Conservation (phyloP, 2,888 invertebrate genomes). For the Drosophila stalkeri region DNA sequence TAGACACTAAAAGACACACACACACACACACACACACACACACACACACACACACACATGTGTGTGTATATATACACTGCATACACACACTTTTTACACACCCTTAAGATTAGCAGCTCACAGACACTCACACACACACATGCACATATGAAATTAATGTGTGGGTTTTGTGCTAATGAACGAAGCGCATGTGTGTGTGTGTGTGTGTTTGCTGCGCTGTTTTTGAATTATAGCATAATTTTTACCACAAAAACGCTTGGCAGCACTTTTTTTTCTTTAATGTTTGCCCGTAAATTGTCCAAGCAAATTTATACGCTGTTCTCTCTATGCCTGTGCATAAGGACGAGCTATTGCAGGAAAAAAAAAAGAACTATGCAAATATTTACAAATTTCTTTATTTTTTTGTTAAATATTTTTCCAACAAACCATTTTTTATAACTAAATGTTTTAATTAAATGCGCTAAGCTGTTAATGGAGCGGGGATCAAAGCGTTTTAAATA, state of each 20-base stretch:
- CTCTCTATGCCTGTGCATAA: constrained; percentile 35
- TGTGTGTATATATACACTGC: background rate
- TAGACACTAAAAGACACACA: constrained; percentile 21
- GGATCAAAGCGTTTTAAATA: background rate
- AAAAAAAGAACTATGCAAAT: constrained; percentile 60
- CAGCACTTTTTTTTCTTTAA: constrained; percentile 38
- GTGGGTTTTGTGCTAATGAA: constrained; percentile 77
- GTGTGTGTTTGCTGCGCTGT: constrained; percentile 53
- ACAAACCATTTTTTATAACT: constrained; percentile 11
- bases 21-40: constrained; percentile 19
- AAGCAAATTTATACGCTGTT: constrained; percentile 40
- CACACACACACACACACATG: constrained; percentile 18
- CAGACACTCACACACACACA: constrained; percentile 18
- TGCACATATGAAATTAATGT: constrained; percentile 65
- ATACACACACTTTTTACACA: constrained; percentile 44
- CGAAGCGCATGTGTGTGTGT: constrained; percentile 35
- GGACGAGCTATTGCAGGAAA: constrained; percentile 13
- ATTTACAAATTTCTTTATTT: constrained; percentile 26
- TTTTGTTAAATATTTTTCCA: constrained; percentile 10
- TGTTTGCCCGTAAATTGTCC: constrained; percentile 63
- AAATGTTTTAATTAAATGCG: constrained; percentile 47
- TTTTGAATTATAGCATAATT: constrained; percentile 79
- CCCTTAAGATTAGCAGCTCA: constrained; percentile 61
- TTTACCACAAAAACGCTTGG: constrained; percentile 65
- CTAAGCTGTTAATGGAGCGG: constrained; percentile 21